A percentile compares a stretch with the other conserved stretches of the same genome.
Conservation (phyloP, 2,888 invertebrate species). For the Leptura quadrifasciata region DNA sequence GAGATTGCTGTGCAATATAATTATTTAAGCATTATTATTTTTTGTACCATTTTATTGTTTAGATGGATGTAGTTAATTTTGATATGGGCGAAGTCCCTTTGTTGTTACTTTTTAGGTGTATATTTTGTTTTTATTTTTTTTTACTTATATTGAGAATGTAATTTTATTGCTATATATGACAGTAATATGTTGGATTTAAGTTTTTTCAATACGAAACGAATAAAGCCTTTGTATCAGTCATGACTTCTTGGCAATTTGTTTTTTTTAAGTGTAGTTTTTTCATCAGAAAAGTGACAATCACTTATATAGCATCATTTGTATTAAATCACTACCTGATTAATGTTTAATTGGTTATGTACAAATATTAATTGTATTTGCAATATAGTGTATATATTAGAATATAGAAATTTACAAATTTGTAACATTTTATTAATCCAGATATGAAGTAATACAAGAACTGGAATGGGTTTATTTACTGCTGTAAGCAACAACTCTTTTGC, state of each 20-base stretch:
- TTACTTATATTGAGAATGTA: conserved; percentile 45
- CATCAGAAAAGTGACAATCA: conserved; percentile 63
- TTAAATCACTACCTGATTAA: conserved; percentile 61
- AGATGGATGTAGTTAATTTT: conserved; percentile 28
- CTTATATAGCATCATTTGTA: conserved; percentile 62
- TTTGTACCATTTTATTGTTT: conserved; percentile 33
- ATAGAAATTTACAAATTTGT: conserved; percentile 53
- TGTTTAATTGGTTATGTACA: conserved; percentile 63
- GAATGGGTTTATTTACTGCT: too few species aligned
- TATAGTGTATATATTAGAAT: conserved; percentile 60
- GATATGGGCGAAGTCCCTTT: conserved; percentile 50
- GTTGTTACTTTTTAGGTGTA: conserved; percentile 42
- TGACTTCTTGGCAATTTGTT: conserved; percentile 30
- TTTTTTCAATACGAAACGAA: conserved; percentile 44
- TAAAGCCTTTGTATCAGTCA: conserved; percentile 49
- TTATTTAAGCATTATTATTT: conserved; percentile 46
- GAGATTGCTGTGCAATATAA: conserved; percentile 64
- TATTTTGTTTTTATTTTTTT: conserved; percentile 50
- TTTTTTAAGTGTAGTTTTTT: conserved; percentile 26
- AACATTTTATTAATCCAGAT: background rate
- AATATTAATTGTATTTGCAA: conserved; percentile 63
- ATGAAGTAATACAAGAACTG: too few species aligned
- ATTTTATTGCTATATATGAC: conserved; percentile 53
- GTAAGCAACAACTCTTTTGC: too few species aligned
- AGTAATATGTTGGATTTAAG: conserved; percentile 55